phyloP scores from a whole-genome alignment of 2,113 vertebrate genomes.

The Jacana jacana region DNA sequence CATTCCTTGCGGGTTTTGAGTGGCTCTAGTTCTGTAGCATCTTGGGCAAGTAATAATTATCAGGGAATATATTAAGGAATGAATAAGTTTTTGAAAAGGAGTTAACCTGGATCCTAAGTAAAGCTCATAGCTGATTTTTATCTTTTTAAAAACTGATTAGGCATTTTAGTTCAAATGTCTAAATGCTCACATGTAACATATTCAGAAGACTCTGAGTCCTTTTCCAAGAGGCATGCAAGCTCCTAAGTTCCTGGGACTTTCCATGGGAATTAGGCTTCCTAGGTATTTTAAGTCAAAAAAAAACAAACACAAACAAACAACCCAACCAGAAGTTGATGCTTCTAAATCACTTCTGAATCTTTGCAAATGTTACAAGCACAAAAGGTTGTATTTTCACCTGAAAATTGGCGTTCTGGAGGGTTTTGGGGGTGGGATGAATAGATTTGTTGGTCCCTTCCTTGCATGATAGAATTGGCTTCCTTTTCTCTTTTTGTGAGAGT shows the following conservation, averaged over 20 bases:
- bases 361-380: background rate
- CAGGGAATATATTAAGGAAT: background rate
- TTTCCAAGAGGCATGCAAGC: background rate
- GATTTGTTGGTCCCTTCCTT: background rate
- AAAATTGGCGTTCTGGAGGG: background rate
- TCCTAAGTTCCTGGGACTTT: background rate
- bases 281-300: background rate
- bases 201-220: background rate
- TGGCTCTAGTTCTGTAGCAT: background rate
- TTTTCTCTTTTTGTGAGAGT: background rate
- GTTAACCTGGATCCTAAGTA: background rate
- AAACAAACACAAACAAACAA: background rate
- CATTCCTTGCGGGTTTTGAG: background rate
- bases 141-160: background rate
- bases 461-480: background rate
- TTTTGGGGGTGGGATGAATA: background rate
- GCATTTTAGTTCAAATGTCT: background rate
- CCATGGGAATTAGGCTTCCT: background rate
- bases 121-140: background rate
- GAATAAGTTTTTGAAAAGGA: background rate
- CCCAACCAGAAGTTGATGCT: background rate
- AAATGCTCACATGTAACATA: background rate
- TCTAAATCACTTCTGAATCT: background rate
- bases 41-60: background rate
- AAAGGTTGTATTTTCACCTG: background rate